A percentile compares a stretch with the other conserved stretches of the same genome.
Evolutionary conservation across 2,797 vertebrate species (phyloP).

Genomic region (Macroramphosus scolopax): DNA sequence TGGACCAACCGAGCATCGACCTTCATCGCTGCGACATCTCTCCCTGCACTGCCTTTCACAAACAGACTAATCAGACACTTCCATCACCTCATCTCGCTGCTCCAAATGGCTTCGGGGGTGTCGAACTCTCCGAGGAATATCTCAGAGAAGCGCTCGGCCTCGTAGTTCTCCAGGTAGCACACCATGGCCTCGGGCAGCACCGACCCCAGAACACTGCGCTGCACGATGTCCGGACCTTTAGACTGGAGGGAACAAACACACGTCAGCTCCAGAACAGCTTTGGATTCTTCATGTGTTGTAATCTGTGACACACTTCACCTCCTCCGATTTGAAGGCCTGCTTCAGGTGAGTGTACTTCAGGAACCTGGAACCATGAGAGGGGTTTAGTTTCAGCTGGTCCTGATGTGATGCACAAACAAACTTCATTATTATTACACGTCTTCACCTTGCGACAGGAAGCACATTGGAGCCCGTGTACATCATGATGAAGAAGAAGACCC

Average conservation of each 20-base stretch:
- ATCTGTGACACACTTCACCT: constrained; percentile 75
- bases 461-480: constrained; percentile 99
- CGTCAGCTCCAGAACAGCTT: constrained; percentile 3
- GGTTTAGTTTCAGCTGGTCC: too few relatives aligned
- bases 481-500: constrained; percentile 99
- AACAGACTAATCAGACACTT: too few relatives aligned
- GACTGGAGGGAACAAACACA: constrained; percentile 69
- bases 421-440: not conserved
- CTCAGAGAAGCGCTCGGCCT: constrained; percentile 96
- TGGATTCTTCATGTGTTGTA: not conserved
- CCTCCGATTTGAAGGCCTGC: constrained; percentile 97
- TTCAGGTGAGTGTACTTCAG: constrained; percentile 97
- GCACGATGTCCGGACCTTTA: constrained; percentile 94
- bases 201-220: constrained; percentile 94
- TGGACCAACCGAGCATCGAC: too few relatives aligned
- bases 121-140: constrained; percentile 99
- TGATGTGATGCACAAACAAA: too few relatives aligned
- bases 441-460: constrained; percentile 95
- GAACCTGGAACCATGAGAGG: constrained; percentile 78
- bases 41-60: too few relatives aligned
- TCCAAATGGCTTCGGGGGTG: constrained; percentile 99
- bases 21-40: too few relatives aligned
- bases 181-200: constrained; percentile 98
- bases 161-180: constrained; percentile 98
- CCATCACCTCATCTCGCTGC: constrained; percentile 95